A percentile compares a stretch with the other conserved stretches of the same genome.
These are phyloP conservation scores for Cephus pulcher DNA, from an alignment of 2,888 invertebrate species.

Conservation along the genomic window DNA sequence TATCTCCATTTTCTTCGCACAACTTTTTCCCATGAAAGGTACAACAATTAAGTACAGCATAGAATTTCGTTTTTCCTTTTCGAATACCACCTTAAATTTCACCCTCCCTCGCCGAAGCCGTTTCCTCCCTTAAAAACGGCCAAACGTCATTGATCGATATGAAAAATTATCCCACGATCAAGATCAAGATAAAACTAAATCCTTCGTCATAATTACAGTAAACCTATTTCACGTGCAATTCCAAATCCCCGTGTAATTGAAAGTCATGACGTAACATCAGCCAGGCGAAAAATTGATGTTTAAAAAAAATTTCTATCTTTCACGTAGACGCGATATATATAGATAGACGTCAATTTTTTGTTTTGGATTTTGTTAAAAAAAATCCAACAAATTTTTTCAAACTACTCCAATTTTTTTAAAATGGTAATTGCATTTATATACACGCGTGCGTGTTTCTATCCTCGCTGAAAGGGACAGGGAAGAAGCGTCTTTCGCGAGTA, in stretches of 20 bases:
- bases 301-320: neutral
- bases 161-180: neutral
- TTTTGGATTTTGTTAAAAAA: too few relatives aligned
- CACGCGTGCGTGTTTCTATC: neutral
- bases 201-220: neutral
- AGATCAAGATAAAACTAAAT: neutral
- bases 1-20: neutral
- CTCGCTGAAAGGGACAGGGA: neutral
- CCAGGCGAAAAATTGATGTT: neutral
- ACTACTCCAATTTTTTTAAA: neutral
- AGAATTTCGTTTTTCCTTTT: neutral
- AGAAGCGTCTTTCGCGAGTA: neutral
- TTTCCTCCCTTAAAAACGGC: neutral
- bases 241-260: slow-evolving; percentile 4
- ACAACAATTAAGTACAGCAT: neutral
- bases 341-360: too few relatives aligned
- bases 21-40: neutral
- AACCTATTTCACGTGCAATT: neutral
- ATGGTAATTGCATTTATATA: neutral
- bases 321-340: too few relatives aligned
- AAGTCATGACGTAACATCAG: neutral
- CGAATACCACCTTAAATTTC: neutral
- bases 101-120: neutral
- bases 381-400: too few relatives aligned
- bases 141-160: neutral